Evolutionary conservation across 2,113 vertebrate genomes (phyloP), one percentile per base, ranked within the genome.

Genomic region (Hippoglossus stenolepis): DNA sequence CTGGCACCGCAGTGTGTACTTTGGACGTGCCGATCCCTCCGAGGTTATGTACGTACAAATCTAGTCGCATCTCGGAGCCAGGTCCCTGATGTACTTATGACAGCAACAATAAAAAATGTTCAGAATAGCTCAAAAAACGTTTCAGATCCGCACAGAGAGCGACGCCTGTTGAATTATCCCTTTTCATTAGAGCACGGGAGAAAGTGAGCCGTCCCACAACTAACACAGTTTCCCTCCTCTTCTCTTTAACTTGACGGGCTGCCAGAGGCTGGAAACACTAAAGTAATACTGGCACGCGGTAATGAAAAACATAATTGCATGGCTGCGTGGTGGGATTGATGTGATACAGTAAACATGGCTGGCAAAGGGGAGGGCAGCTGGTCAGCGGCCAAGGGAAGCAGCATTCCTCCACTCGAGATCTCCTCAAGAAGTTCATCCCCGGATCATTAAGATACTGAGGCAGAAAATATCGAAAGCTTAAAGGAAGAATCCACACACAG

Each of bases 1-100:
- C 63, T 85, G 84, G 85, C 81, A 80, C 65, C 21, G 17, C n/a
- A 64, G 31, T 83, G 85, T 89, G 53, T 83, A n/a, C 82, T 86
- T 92, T 89, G 79, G 84, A 78, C 5, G 31, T n/a, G 60, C 61
- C 20, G 21, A 69, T 82, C 38, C 67, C 23, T 80, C 15, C 68
- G 57, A 24, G 77, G 24, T 26, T 53, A 40, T 58, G 47, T 57
- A 62, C 70, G 62, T 75, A 65, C 73, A 81, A 62, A 77, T 78
- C 43, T 56, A 83, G 57, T 62, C 56, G 2, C 73, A 70, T 31
- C 49, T 21, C 17, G 7, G 38, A 61, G 76, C 76, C 51, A 66
- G 18, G 45, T 24, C 67, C 4, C 57, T 85, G 64, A 64, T 20
- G 21, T 45, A 3, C 43, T 58, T 72, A 17, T 71, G 35, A 70